phyloP scores from a whole-genome alignment of 2,888 invertebrate genomes.

The Perithous albicinctus region DNA sequence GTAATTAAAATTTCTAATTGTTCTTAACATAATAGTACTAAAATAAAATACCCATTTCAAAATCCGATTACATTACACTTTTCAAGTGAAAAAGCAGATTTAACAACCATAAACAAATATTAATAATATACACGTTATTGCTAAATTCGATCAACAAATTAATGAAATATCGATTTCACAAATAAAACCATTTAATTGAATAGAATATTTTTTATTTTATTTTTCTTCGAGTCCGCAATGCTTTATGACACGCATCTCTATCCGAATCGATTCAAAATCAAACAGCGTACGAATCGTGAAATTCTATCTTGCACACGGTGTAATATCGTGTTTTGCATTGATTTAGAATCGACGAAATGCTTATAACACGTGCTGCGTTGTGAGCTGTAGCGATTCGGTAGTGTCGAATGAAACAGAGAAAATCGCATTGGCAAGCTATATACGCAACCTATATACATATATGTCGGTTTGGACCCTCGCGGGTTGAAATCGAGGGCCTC shows the following conservation, averaged over 20 bases:
- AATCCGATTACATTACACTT: too few species aligned
- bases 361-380: conserved; percentile 72
- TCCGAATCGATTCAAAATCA: not conserved
- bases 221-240: not conserved
- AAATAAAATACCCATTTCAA: too few species aligned
- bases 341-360: conserved; percentile 77
- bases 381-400: conserved; percentile 60
- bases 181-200: too few species aligned
- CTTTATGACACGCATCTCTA: not conserved
- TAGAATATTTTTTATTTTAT: too few species aligned
- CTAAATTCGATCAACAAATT: too few species aligned
- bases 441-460: too few species aligned
- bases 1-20: too few species aligned
- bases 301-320: conserved; percentile 58
- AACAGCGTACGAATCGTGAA: conserved; percentile 49
- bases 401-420: conserved; percentile 72
- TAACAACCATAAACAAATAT: too few species aligned
- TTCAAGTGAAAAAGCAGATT: too few species aligned
- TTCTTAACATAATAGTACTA: too few species aligned
- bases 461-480: conserved; percentile 25
- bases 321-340: conserved; percentile 67
- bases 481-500: conserved; percentile 32
- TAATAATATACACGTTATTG: too few species aligned
- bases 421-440: conserved; percentile 26
- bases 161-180: too few species aligned